Base-by-base conservation (phyloP, 1,140 invertebrate species). In the Eulimnadia texana region DNA sequence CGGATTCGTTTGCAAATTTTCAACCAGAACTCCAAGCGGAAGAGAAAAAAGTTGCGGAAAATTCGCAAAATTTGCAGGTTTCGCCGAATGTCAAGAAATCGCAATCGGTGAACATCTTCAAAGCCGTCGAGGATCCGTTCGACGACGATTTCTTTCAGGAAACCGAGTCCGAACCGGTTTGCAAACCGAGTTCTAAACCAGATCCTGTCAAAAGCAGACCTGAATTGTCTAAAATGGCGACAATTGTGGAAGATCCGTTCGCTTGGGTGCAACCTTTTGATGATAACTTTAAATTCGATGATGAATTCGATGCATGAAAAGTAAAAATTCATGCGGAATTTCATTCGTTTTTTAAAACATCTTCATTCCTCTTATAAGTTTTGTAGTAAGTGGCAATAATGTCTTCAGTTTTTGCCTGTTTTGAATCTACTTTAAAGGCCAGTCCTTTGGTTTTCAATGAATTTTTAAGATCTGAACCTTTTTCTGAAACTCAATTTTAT, bases 61-160 rank as follows among this genome's bases (percentile, higher is more conserved):
- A 47, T 42, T 23, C 23, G 42, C 16, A 27, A 58, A 58, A 25
- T 20, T 49, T 27, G 23, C n/a, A 52, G 28, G 49, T 70, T 11
- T 54, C 69, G 71, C 54, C 74, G 73, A 68, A 70, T 60, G 82
- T 86, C 22, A 85, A 84, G 66, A 90, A 90, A 71, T 90, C 87
- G 0, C 86, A 90, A 68, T 90, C 88, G 2, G 83, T 90, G 19
- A 90, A 90, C 70, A 90, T 91, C 65, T 91, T 91, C 72, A 81
- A 82, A 3, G 77, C 85, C 50, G 79, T 83, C 66, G 82, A 78
- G 68, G 88, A 90, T 76, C 88, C 88, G 3, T 91, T 91, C 70
- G 85, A 87, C 64, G 85, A 88, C 60, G 87, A 90, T 64, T 86
- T 88, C 66, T 91, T 91, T 72, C 89, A 73, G 61, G 71, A 74